Percentiles rank a stretch among this genome's conserved stretches.
These are phyloP conservation scores for Acanthurus lineatus DNA, from an alignment of 2,797 vertebrate species.

Conservation along the genomic window DNA sequence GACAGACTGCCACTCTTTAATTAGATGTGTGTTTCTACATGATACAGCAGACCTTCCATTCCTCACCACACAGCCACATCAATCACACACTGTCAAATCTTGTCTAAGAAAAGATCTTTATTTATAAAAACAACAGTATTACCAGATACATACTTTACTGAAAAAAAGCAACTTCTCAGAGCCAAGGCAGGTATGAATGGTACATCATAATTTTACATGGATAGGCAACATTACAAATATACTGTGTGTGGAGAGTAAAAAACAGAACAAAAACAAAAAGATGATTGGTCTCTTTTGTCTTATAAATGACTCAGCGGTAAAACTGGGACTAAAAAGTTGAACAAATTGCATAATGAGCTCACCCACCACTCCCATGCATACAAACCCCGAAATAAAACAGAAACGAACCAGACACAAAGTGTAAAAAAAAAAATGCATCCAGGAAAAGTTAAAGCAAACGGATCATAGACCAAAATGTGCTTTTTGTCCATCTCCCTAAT, in stretches of 20 bases:
- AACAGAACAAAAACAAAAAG: conserved; percentile 41
- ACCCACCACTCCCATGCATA: conserved; percentile 73
- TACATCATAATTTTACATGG: conserved; percentile 82
- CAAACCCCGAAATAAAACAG: conserved; percentile 60
- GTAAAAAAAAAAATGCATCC: conserved; percentile 3
- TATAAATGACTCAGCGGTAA: conserved; percentile 79
- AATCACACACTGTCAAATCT: conserved; percentile 55
- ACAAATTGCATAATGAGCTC: conserved; percentile 83
- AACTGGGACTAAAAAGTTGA: conserved; percentile 80
- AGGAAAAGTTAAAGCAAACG: conserved; percentile 24
- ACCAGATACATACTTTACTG: conserved; percentile 87
- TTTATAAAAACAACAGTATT: conserved; percentile 88
- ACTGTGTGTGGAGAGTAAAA: conserved; percentile 68
- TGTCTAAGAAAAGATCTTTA: conserved; percentile 86
- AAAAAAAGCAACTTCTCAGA: conserved; percentile 86
- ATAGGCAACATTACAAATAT: conserved; percentile 84
- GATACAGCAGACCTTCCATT: conserved; percentile 30
- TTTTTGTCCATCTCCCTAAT: conserved; percentile 63
- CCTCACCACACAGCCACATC: conserved; percentile 24
- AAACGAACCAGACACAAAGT: conserved; percentile 67
- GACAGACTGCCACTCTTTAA: conserved; percentile 55
- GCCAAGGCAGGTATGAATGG: conserved; percentile 87
- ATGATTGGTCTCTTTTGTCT: conserved; percentile 80
- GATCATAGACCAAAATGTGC: conserved; percentile 76
- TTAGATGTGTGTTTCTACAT: conserved; percentile 63